phyloP scores from a whole-genome alignment of 2,113 vertebrate genomes.

The Ceyx margarethae region DNA sequence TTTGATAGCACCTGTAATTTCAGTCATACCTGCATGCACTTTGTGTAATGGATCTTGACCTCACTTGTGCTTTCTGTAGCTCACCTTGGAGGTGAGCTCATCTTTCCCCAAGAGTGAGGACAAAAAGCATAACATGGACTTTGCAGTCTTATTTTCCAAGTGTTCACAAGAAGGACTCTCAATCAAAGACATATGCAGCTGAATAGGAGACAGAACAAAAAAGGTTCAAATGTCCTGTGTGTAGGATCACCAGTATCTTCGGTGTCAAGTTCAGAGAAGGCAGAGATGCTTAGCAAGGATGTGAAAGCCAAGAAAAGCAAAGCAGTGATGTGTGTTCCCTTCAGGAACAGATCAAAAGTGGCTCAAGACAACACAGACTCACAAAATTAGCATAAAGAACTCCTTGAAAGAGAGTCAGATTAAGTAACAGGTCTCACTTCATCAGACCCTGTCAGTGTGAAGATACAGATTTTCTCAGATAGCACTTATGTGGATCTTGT shows the following conservation, averaged over 20 bases:
- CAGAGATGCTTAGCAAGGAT: background rate
- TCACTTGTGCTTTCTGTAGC: background rate
- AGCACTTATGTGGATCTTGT: no score
- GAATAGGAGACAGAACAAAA: background rate
- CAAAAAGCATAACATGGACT: background rate
- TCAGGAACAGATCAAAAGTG: background rate
- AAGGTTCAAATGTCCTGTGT: background rate
- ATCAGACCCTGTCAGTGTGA: background rate
- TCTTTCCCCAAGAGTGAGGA: background rate
- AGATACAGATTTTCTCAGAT: background rate
- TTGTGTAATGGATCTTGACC: background rate
- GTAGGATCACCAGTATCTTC: background rate
- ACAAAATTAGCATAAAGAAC: background rate
- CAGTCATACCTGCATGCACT: background rate
- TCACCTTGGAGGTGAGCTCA: background rate
- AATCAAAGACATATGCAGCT: background rate
- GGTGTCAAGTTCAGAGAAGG: background rate
- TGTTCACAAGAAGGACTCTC: background rate
- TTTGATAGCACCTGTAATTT: background rate
- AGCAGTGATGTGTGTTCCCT: background rate
- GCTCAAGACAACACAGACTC: background rate
- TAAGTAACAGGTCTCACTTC: background rate
- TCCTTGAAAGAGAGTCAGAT: accelerated
- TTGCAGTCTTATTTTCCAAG: background rate
- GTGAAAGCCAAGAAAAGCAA: background rate